Base-by-base conservation (phyloP, 2,888 invertebrate species). In the Nycteola revayana region DNA sequence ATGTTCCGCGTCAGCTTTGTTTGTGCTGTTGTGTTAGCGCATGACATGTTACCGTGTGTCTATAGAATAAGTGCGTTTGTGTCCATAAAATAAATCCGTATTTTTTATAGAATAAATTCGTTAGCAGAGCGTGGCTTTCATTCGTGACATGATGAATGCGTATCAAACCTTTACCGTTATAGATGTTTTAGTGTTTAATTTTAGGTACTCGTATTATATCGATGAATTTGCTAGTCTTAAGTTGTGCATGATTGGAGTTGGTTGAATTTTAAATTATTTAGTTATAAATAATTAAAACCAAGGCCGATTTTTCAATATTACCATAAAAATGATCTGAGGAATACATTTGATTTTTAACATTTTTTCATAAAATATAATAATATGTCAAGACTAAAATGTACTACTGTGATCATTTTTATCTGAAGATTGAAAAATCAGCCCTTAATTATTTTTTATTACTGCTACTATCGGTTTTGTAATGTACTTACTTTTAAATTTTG, bases 151-250 rank as follows among this genome's bases (percentile, higher is more conserved):
- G 49, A 52, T 34, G 29, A 25, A 41, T 48, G 64, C 62, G 78
- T 86, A 86, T 87, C 87, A 84, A 85, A 86, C 81, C 82, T 56
- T 62, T 78, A 80, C 75, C 55, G 44, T 64, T 66, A 61, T n/a
- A 1, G 35, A n/a, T n/a, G n/a, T n/a, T n/a, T n/a, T 14, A 14
- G 3, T 5, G 14, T 14, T 14, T 3, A 37, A 39, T 42, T 36
- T 25, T 48, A 42, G 32, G 46, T n/a, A n/a, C n/a, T n/a, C 45
- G 39, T 27, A 40, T 42, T 32, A 38, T 42, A 2, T 48, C 47
- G 35, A 54, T 43, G 18, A 5, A 18, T 18, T 18, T 18, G 27
- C 41, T 47, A 39, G 17, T 36, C 34, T 4, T 48, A 45, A 32
- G 20, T 11, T 7, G 6, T 20, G 21, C 22, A 22, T n/a, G 1